Conservation (phyloP, 2,113 vertebrate species). For the Alligator mississippiensis region DNA sequence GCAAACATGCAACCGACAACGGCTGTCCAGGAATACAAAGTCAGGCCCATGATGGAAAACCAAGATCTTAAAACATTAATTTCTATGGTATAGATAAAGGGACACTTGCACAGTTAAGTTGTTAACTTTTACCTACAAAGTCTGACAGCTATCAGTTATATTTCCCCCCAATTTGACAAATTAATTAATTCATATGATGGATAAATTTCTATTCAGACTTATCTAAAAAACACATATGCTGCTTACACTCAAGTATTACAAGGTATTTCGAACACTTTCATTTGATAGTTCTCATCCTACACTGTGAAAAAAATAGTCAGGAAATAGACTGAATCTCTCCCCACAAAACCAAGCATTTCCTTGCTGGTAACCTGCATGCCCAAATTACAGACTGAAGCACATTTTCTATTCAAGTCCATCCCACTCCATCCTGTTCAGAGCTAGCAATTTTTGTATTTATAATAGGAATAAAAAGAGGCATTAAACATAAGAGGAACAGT, state of each 20-base stretch:
- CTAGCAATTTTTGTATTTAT: slow-evolving; percentile 50
- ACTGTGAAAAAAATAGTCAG: neutral
- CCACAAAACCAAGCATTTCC: slow-evolving; percentile 36
- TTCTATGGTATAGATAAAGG: neutral
- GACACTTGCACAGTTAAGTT: neutral
- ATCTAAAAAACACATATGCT: slow-evolving; percentile 18
- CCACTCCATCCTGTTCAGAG: slow-evolving; percentile 52
- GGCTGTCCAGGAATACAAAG: neutral
- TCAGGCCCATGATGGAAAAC: neutral
- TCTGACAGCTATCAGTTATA: slow-evolving; percentile 45
- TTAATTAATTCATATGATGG: slow-evolving; percentile 47
- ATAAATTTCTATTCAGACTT: slow-evolving; percentile 47
- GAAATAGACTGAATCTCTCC: slow-evolving; percentile 37
- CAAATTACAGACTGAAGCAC: slow-evolving; percentile 58
- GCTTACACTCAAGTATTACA: slow-evolving; percentile 48
- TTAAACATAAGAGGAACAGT: neutral
- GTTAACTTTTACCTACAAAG: slow-evolving; percentile 24
- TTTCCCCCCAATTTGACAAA: slow-evolving; percentile 56
- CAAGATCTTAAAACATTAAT: neutral
- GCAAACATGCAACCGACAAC: neutral
- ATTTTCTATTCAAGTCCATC: slow-evolving; percentile 59
- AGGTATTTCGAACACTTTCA: slow-evolving; percentile 45
- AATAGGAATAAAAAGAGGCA: slow-evolving; percentile 31
- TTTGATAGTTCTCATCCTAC: slow-evolving; percentile 25
- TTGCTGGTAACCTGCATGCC: slow-evolving; percentile 57